Evolutionary conservation across 2,888 invertebrate genomes (phyloP).

Genomic region (Scaptodrosophila latifasciaeformis): DNA sequence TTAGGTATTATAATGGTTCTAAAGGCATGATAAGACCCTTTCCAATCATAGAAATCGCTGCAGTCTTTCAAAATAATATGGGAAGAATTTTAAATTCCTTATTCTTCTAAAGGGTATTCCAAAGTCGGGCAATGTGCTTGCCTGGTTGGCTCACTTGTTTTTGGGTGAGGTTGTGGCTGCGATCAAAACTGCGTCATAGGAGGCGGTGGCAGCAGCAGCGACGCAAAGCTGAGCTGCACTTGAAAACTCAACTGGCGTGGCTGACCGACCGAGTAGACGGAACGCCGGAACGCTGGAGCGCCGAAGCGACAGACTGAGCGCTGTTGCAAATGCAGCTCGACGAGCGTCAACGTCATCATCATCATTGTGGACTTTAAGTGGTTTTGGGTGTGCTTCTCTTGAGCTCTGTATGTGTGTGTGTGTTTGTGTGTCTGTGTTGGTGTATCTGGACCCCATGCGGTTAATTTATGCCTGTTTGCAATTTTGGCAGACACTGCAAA

Average conservation of each 20-base stretch:
- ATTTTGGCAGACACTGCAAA: slow-evolving; percentile 68
- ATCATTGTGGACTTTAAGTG: slow-evolving; percentile 66
- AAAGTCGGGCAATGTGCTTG: too few relatives aligned
- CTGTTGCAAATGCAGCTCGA: neutral
- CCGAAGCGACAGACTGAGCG: too few relatives aligned
- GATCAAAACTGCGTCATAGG: slow-evolving; percentile 50
- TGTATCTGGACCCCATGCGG: slow-evolving; percentile 64
- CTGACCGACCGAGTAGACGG: slow-evolving; percentile 32
- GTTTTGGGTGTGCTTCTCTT: slow-evolving; percentile 62
- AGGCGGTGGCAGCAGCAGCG: neutral
- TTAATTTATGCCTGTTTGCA: slow-evolving; percentile 63
- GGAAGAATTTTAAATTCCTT: too few relatives aligned
- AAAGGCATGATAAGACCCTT: too few relatives aligned
- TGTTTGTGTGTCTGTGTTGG: slow-evolving; percentile 27
- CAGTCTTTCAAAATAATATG: too few relatives aligned
- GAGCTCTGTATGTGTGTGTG: slow-evolving; percentile 27
- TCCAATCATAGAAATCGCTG: too few relatives aligned
- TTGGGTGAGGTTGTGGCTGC: slow-evolving; percentile 60
- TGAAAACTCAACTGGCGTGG: slow-evolving; percentile 68
- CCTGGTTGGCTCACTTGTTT: slow-evolving; percentile 30
- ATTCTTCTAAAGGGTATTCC: too few relatives aligned
- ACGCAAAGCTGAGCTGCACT: slow-evolving; percentile 53
- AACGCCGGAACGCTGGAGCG: too few relatives aligned
- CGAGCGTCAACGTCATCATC: slow-evolving; percentile 24
- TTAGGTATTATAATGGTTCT: too few relatives aligned